Percentiles rank a stretch among this genome's conserved stretches.
Conservation (phyloP, 2,888 invertebrate species). For the Adelphocoris suturalis region DNA sequence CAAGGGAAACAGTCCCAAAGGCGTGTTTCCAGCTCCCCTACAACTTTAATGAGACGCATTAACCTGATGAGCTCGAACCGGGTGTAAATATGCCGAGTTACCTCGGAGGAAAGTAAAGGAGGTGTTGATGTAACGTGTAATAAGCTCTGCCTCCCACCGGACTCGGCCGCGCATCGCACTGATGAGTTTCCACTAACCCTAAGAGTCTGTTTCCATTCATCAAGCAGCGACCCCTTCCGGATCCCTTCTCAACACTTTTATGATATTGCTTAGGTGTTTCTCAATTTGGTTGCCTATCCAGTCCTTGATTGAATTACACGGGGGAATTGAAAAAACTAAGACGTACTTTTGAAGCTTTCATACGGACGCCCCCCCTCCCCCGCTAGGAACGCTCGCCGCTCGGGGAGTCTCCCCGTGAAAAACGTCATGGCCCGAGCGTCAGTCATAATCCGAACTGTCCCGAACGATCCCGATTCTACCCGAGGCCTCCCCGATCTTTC, state of each 20-base stretch:
- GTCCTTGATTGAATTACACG: too few species aligned
- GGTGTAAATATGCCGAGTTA: conserved; percentile 42
- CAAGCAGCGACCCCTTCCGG: neutral
- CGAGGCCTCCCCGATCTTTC: too few species aligned
- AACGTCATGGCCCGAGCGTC: too few species aligned
- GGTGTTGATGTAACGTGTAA: conserved; percentile 58
- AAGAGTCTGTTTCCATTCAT: neutral
- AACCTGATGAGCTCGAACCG: conserved; percentile 51
- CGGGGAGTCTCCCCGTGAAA: too few species aligned
- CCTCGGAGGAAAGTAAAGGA: neutral
- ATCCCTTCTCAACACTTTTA: neutral
- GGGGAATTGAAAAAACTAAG: too few species aligned
- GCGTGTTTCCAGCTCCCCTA: neutral
- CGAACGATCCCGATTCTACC: too few species aligned
- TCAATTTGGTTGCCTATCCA: neutral
- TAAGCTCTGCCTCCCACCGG: conserved; percentile 35
- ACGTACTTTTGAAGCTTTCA: too few species aligned
- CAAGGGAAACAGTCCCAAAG: conserved; percentile 23
- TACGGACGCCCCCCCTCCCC: too few species aligned
- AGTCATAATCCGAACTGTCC: too few species aligned
- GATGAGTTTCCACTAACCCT: conserved; percentile 24
- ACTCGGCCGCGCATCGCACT: neutral
- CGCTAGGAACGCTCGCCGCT: too few species aligned
- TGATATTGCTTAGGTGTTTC: neutral
- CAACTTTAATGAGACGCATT: conserved; percentile 50